These are phyloP conservation scores for Drosophila tanythrix DNA, from an alignment of 2,888 invertebrate genomes.

Conservation along the genomic window DNA sequence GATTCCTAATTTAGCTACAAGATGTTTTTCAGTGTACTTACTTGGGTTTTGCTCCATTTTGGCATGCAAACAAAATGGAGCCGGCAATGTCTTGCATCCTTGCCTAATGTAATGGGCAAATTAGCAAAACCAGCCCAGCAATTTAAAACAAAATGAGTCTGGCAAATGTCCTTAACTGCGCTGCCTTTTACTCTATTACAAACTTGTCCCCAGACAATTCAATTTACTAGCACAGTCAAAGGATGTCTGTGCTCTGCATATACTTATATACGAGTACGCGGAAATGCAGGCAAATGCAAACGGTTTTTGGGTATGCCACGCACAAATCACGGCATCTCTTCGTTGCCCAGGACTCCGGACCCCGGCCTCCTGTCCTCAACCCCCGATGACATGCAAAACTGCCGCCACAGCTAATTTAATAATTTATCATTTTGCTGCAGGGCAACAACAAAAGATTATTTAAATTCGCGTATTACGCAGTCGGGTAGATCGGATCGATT, in stretches of 20 bases:
- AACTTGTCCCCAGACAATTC: slow-evolving; percentile 81
- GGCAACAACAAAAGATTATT: slow-evolving; percentile 83
- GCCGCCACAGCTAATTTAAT: slow-evolving; percentile 82
- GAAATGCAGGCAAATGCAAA: slow-evolving; percentile 46
- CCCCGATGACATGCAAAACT: slow-evolving; percentile 68
- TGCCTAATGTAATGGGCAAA: slow-evolving; percentile 69
- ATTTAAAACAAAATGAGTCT: slow-evolving; percentile 71
- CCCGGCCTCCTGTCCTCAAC: slow-evolving; percentile 8
- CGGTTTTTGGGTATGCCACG: slow-evolving; percentile 29
- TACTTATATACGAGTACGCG: slow-evolving; percentile 6
- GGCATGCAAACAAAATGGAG: slow-evolving; percentile 29
- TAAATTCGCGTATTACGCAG: slow-evolving; percentile 75
- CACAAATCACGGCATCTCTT: slow-evolving; percentile 50
- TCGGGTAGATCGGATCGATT: slow-evolving; percentile 49
- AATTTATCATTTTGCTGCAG: slow-evolving; percentile 83
- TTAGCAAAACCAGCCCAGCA: slow-evolving; percentile 76
- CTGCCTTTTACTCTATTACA: slow-evolving; percentile 63
- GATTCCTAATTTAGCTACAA: neutral
- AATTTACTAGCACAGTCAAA: slow-evolving; percentile 63
- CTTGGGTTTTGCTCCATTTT: slow-evolving; percentile 17
- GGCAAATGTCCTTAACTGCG: slow-evolving; percentile 56
- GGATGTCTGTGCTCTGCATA: slow-evolving; percentile 16
- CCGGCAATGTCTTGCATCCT: slow-evolving; percentile 16
- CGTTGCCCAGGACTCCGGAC: neutral
- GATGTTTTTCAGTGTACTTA: slow-evolving; percentile 13